Percentiles rank a stretch among this genome's conserved stretches.
Conservation (phyloP, 1,140 invertebrate species). For the Planococcus citri region DNA sequence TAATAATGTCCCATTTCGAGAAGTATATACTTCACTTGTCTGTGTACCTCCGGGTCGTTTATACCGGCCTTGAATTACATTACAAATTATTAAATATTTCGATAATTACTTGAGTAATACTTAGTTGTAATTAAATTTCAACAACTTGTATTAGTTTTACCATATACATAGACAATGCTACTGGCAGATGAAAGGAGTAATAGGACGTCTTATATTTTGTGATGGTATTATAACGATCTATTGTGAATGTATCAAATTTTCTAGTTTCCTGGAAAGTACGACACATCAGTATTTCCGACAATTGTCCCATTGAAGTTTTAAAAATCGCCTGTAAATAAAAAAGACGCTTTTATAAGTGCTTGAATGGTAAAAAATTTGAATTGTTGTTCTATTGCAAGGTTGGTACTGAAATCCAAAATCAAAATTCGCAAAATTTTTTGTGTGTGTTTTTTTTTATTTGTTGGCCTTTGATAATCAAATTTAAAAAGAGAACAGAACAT, state of each 20-base stretch:
- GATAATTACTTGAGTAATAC: too few species aligned
- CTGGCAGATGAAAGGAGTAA: conserved; percentile 87
- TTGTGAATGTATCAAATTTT: conserved; percentile 61
- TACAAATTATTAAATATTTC: too few species aligned
- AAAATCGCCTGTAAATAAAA: conserved; percentile 51
- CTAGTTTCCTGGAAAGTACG: conserved; percentile 35
- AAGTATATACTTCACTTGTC: conserved; percentile 74
- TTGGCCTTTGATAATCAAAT: too few species aligned
- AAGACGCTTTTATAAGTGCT: too few species aligned
- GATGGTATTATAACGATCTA: conserved; percentile 77
- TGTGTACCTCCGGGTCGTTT: conserved; percentile 62
- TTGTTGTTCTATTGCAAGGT: too few species aligned
- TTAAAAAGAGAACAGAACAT: too few species aligned
- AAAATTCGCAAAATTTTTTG: too few species aligned
- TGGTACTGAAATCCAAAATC: too few species aligned
- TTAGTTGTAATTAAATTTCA: too few species aligned
- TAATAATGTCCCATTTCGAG: conserved; percentile 94
- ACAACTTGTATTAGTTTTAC: too few species aligned
- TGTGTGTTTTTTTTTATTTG: too few species aligned
- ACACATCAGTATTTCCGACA: conserved; percentile 51
- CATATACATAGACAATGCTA: conserved; percentile 77
- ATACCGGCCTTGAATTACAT: conserved; percentile 56
- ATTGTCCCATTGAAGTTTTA: conserved; percentile 69
- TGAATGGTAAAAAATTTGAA: too few species aligned
- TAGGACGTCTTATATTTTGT: conserved; percentile 92